Evolutionary conservation across 2,113 vertebrate species (phyloP), one percentile per base, ranked within the genome.

Genomic region (Muscicapa adusta): DNA sequence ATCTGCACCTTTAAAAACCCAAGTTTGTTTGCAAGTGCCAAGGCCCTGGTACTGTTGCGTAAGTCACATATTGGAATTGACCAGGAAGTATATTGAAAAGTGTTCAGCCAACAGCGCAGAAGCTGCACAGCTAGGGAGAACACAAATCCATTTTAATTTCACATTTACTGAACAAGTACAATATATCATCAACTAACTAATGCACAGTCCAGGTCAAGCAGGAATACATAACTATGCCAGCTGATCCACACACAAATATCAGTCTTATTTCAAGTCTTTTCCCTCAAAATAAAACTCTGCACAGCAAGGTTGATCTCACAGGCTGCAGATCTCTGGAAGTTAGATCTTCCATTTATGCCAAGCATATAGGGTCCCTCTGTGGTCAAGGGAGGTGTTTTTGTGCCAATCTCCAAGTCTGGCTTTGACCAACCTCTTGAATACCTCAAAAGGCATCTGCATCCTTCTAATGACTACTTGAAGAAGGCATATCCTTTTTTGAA

Each of bases 121-220:
- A 96, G 96, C 89, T 94, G 90, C 77, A 66, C 17, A 77, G n/a
- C 60, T 24, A 66, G 33, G 86, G 84, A 89, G 75, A 33, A 60
- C 47, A 62, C 60, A 89, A 75, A 75, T 75, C 80, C 63, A 66
- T 95, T 96, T 83, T 75, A 88, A 78, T 78, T 95, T 94, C 60
- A 87, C 89, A 92, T 57, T 77, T 81, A 72, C 74, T 88, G 83
- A 94, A 88, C 85, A 89, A 85, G 63, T 56, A 88, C 65, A 93
- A 96, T 87, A 48, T 73, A 56, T 81, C 93, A 89, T 60, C 74
- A 74, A 48, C 88, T 78, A 85, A 89, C 38, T 50, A 29, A 71
- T 57, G 48, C 8, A 80, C 65, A 54, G 86, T 23, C 56, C 47
- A 77, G 76, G 61, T 77, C 91, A 68, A 48, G 23, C 67, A 73